Evolutionary conservation across 2,888 invertebrate genomes (phyloP).

Genomic region (Nomada fabriciana): DNA sequence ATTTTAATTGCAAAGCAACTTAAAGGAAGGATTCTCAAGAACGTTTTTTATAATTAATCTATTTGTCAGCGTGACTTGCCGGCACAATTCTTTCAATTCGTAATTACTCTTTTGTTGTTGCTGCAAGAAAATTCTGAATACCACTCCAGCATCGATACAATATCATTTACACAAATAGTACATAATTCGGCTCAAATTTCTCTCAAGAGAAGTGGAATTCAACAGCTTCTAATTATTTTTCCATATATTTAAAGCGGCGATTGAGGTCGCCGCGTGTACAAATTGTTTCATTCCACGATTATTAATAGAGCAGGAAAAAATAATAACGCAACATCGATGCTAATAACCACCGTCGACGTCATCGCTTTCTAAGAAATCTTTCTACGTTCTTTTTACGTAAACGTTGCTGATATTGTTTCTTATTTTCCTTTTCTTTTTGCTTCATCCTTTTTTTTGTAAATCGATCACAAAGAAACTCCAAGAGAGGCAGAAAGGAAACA

Average conservation of each 20-base stretch:
- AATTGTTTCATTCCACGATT: conserved; percentile 15
- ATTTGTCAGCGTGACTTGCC: not conserved
- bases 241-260: not conserved
- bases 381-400: not conserved
- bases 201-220: not conserved
- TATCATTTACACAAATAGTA: not conserved
- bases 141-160: too few species aligned
- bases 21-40: not conserved
- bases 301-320: conserved; percentile 38
- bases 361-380: conserved; percentile 16
- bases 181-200: conserved; percentile 20
- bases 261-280: not conserved
- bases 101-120: conserved; percentile 7
- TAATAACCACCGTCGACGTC: conserved; percentile 1
- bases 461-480: not conserved
- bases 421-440: not conserved
- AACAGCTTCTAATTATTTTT: conserved; percentile 3
- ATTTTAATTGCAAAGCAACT: conserved; percentile 29
- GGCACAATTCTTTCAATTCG: not conserved
- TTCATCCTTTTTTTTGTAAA: not conserved
- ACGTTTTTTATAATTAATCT: not conserved
- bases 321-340: conserved; percentile 10
- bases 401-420: too few species aligned
- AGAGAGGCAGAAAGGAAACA: conserved; percentile 11
- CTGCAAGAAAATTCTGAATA: not conserved